These are phyloP conservation scores for Phrixothrix hirtus DNA, from an alignment of 2,888 invertebrate species.

Conservation along the genomic window DNA sequence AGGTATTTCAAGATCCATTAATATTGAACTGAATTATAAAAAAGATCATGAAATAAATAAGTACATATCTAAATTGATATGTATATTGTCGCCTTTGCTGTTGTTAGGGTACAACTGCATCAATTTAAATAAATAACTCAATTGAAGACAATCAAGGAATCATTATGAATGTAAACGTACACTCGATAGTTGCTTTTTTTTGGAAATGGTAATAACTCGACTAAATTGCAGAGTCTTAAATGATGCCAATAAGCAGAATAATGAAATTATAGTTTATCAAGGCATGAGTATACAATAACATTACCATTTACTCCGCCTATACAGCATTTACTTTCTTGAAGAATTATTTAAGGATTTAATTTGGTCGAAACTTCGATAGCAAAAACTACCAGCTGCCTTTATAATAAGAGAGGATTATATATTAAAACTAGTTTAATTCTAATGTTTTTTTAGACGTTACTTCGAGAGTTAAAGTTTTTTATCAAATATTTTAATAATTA, in stretches of 20 bases:
- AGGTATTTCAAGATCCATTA: too few relatives aligned
- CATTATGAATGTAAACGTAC: conserved; percentile 23
- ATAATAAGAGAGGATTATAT: too few relatives aligned
- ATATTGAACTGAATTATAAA: too few relatives aligned
- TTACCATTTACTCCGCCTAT: conserved; percentile 54
- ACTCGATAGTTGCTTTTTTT: conserved; percentile 22
- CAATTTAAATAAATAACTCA: conserved; percentile 7
- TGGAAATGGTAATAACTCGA: conserved; percentile 21
- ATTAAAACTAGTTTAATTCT: too few relatives aligned
- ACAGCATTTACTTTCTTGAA: conserved; percentile 46
- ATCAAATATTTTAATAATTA: conserved; percentile 17
- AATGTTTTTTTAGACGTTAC: not conserved
- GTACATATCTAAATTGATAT: too few relatives aligned
- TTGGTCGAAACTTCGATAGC: too few relatives aligned
- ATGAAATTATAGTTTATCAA: conserved; percentile 36
- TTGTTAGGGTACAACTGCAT: too few relatives aligned
- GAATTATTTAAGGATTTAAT: conserved; percentile 46
- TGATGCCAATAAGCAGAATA: conserved; percentile 31
- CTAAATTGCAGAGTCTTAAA: conserved; percentile 27
- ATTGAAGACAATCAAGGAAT: conserved; percentile 10
- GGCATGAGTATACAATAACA: conserved; percentile 50
- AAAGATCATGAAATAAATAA: too few relatives aligned
- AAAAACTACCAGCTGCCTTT: too few relatives aligned
- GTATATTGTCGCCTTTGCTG: too few relatives aligned
- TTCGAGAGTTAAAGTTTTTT: not conserved